Evolutionary conservation across 2,797 vertebrate species (phyloP).

Genomic region (Cichlasoma orientale): DNA sequence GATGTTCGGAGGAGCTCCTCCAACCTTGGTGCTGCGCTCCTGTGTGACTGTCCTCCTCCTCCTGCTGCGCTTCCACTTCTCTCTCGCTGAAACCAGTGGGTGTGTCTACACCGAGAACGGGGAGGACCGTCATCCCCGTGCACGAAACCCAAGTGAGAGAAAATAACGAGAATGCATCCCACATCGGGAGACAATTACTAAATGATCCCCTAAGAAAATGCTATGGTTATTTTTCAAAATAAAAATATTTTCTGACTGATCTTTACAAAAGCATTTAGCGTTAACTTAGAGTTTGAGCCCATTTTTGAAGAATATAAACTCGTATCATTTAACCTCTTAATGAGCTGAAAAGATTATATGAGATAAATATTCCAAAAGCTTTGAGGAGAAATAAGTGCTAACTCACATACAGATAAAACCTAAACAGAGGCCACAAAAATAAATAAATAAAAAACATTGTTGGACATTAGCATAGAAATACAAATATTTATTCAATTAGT

Average conservation of each 20-base stretch:
- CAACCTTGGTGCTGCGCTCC: conserved; percentile 32
- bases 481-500: too few species aligned
- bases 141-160: conserved; percentile 42
- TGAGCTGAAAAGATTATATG: background rate
- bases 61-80: conserved; percentile 38
- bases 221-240: background rate
- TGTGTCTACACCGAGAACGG: conserved; percentile 72
- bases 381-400: background rate
- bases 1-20: conserved; percentile 16
- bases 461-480: too few species aligned
- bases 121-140: conserved; percentile 32
- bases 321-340: too few species aligned
- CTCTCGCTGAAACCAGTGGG: conserved; percentile 58
- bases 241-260: background rate
- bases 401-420: too few species aligned
- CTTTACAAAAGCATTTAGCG: too few species aligned
- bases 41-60: conserved; percentile 21
- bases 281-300: too few species aligned
- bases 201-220: background rate
- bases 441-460: too few species aligned
- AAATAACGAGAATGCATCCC: conserved; percentile 10
- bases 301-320: too few species aligned
- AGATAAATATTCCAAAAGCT: background rate
- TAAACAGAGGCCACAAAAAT: too few species aligned
- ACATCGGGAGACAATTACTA: background rate